Base-by-base conservation (phyloP, 2,113 vertebrate species). In the Turnix velox region DNA sequence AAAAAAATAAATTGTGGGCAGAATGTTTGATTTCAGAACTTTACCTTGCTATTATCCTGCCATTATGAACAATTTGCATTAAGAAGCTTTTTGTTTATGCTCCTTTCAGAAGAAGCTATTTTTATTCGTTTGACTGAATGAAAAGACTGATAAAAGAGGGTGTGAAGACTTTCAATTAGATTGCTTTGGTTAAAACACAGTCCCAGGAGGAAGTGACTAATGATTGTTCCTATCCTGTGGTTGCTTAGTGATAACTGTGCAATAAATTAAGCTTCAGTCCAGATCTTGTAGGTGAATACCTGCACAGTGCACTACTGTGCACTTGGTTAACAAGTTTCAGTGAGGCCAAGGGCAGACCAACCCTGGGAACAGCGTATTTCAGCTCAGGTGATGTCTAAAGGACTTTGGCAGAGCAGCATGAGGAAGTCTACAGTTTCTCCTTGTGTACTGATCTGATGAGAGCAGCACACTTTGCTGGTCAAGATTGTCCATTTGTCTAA, bases 221-320 rank as follows among this genome's bases (percentile, higher is more conserved):
- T 59, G 48, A 67, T 68, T 71, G 33, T 80, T 93, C 65, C 81
- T 74, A 6, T 92, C 57, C 48, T 88, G 37, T 65, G 55, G 86
- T 93, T 95, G 76, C 80, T 92, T 94, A 81, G 92, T 75, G 88
- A 80, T 90, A 78, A 84, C 27, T 88, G 83, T 92, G 55, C 48
- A 57, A 33, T 87, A 78, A 84, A 91, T 79, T 61, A 72, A 82
- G 25, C 77, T 80, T 77, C 65, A 42, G 62, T 66, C 62, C 51
- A 63, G 31, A 62, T 85, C 54, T 73, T 18, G 23, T 33, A 55
- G 77, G 48, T 46, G 57, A 20, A 51, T 57, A 58, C 52, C 63
- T 80, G 33, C 39, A 10, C 54, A 54, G 30, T 76, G 59, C 31
- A 14, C 65, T 92, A 57, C 69, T 0, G 2, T 18, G 52, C 37